Evolutionary conservation across 2,113 vertebrate genomes (phyloP).

Genomic region (Pelvicachromis taeniatus): DNA sequence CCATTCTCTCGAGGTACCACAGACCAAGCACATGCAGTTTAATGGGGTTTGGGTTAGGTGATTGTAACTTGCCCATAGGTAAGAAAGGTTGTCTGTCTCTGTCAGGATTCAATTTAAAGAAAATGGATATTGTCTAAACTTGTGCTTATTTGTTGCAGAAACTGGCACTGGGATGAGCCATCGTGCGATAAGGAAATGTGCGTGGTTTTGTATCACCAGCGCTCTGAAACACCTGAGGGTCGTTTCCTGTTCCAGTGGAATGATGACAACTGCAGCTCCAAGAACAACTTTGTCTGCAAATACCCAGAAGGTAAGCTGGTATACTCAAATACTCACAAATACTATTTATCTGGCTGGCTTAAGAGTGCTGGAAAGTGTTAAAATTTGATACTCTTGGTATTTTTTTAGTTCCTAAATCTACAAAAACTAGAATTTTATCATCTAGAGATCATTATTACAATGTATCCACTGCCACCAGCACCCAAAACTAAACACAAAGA

Average conservation of each 20-base stretch:
- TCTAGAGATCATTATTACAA: neutral
- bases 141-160: conserved; percentile 66
- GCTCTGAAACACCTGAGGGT: conserved; percentile 74
- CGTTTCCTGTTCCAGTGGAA: conserved; percentile 90
- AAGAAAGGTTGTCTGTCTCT: neutral
- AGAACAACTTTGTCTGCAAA: conserved; percentile 97
- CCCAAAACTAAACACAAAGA: neutral
- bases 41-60: neutral
- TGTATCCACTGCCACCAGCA: neutral
- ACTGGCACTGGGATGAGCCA: conserved; percentile 91
- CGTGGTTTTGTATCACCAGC: conserved; percentile 87
- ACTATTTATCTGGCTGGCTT: neutral
- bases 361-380: neutral
- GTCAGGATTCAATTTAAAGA: neutral
- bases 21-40: neutral
- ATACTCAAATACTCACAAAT: neutral
- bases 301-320: conserved; percentile 80
- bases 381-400: neutral
- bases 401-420: neutral
- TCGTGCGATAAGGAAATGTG: conserved; percentile 90
- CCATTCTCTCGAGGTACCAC: neutral
- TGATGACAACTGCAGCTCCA: conserved; percentile 87
- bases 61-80: neutral
- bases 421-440: neutral
- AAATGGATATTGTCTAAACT: neutral